Evolutionary conservation across 2,888 invertebrate species (phyloP).

Genomic region (Diaprepes abbreviatus): DNA sequence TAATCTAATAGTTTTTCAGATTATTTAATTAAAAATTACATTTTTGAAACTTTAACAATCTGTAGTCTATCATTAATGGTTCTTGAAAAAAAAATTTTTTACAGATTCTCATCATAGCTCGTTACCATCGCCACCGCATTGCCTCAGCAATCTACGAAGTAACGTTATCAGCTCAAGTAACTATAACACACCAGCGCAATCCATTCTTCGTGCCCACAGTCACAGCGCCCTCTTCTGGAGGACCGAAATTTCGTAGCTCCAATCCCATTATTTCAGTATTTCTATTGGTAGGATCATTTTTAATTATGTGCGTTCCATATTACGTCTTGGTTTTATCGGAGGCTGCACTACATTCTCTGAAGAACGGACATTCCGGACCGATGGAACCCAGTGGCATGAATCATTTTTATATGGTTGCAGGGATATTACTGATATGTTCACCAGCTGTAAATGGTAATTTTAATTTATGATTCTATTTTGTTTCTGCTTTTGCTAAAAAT

Average conservation of each 20-base stretch:
- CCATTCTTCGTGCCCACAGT: constrained; percentile 81
- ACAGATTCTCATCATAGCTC: constrained; percentile 75
- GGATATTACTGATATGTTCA: constrained; percentile 77
- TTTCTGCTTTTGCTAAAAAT: no score
- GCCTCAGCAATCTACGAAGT: constrained; percentile 89
- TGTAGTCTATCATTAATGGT: no score
- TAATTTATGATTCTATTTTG: no score
- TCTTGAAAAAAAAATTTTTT: no score
- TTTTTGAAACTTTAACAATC: no score
- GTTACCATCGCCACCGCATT: constrained; percentile 85
- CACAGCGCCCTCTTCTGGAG: constrained; percentile 70
- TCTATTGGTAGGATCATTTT: constrained; percentile 80
- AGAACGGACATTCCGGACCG: constrained; percentile 45
- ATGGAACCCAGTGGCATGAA: constrained; percentile 53
- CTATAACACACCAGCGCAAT: constrained; percentile 85
- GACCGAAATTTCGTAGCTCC: constrained; percentile 70
- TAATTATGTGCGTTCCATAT: constrained; percentile 82
- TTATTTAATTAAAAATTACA: no score
- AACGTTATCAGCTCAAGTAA: constrained; percentile 86
- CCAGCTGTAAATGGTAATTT: constrained; percentile 75
- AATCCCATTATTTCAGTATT: constrained; percentile 78
- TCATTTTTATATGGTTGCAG: constrained; percentile 73
- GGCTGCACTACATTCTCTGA: constrained; percentile 64
- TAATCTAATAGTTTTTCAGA: no score
- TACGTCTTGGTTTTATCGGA: constrained; percentile 81